A percentile compares a stretch with the other conserved stretches of the same genome.
phyloP scores from a whole-genome alignment of 2,113 vertebrate genomes.

The Dermatemys mawii region DNA sequence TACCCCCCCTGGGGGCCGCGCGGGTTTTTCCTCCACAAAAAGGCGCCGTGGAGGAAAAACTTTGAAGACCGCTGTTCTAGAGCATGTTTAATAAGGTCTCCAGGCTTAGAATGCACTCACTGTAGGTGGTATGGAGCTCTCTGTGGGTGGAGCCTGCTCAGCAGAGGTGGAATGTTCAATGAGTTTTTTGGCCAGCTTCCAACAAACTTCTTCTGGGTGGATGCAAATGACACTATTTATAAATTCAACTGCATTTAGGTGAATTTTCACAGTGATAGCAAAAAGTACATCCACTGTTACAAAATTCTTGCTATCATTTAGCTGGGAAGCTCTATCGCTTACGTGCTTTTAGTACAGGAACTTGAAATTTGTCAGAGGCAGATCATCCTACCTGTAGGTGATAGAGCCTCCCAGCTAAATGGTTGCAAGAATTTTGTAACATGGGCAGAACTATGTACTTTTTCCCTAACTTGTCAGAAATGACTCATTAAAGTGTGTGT shows the following conservation, averaged over 20 bases:
- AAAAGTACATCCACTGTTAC: no score
- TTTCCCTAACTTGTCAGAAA: not conserved
- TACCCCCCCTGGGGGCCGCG: no score
- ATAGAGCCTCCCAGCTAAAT: accelerated
- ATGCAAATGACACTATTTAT: not conserved
- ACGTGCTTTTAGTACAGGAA: no score
- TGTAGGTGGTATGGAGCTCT: not conserved
- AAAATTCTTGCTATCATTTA: no score
- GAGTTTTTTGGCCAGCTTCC: not conserved
- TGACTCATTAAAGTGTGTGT: not conserved
- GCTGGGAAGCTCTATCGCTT: no score
- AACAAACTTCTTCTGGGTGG: not conserved
- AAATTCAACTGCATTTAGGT: not conserved
- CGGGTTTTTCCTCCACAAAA: no score
- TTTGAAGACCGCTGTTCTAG: no score
- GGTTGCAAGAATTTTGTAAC: not conserved
- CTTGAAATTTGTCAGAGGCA: no score
- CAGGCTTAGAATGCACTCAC: no score
- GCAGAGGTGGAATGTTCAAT: not conserved
- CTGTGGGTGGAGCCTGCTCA: not conserved
- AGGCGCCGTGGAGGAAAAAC: no score
- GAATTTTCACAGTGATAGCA: no score
- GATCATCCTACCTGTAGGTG: no score
- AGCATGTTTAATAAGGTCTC: not conserved
- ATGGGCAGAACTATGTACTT: not conserved